Evolutionary conservation across 2,113 vertebrate species (phyloP).

Genomic region (Podarcis cretensis): DNA sequence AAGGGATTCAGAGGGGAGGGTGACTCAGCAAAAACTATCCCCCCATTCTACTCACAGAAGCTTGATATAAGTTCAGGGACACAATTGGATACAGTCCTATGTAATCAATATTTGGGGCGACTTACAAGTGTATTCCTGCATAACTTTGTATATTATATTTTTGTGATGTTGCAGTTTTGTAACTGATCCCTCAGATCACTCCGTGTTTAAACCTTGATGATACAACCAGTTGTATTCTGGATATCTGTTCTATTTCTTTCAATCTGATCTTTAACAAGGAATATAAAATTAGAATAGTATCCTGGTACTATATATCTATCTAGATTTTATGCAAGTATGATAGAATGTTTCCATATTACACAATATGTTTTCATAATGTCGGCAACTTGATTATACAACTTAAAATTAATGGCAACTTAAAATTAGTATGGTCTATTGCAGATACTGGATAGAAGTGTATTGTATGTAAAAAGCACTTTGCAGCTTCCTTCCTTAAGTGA

Average conservation of each 20-base stretch:
- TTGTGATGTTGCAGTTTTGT: not conserved
- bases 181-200: not conserved
- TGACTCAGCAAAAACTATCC: no score
- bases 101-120: no score
- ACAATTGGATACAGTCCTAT: not conserved
- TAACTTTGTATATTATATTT: not conserved
- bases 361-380: not conserved
- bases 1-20: no score
- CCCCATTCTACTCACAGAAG: no score
- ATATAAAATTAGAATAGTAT: not conserved
- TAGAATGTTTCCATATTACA: not conserved
- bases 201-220: not conserved
- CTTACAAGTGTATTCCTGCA: not conserved
- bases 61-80: no score
- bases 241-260: not conserved
- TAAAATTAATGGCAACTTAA: no score
- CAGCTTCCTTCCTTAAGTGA: no score
- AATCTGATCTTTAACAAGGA: not conserved
- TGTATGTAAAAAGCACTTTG: no score
- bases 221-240: not conserved
- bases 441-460: no score
- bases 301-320: not conserved
- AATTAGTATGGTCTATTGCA: no score
- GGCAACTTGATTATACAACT: no score
- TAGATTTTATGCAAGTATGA: not conserved